These are phyloP conservation scores for Zosterops pallidus DNA, from an alignment of 2,113 vertebrate genomes.

Conservation along the genomic window DNA sequence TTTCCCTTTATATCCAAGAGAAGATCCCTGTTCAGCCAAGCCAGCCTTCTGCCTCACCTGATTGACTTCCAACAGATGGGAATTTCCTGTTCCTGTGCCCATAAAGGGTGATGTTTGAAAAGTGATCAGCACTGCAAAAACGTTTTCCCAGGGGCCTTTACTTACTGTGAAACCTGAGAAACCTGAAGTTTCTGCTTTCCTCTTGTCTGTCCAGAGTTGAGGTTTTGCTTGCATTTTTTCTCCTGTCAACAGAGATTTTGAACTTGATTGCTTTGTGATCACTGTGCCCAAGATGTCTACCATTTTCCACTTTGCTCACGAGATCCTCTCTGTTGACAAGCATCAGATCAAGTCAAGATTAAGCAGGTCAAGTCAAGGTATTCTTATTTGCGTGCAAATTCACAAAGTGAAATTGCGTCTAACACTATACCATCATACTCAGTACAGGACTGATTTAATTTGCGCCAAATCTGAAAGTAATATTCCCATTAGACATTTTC, in stretches of 20 bases:
- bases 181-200: not conserved
- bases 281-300: not conserved
- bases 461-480: not conserved
- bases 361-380: not conserved
- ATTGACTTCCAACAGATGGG: not conserved
- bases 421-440: not conserved
- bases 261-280: not conserved
- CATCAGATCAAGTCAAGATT: not conserved
- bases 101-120: not conserved
- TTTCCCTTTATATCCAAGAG: not conserved
- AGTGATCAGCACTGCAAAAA: not conserved
- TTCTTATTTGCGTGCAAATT: not conserved
- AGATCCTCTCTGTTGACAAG: not conserved
- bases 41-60: accelerated
- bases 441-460: not conserved
- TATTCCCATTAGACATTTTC: not conserved
- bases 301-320: not conserved
- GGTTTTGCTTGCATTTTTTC: not conserved
- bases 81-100: not conserved
- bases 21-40: not conserved
- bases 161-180: not conserved
- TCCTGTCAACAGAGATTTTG: not conserved
- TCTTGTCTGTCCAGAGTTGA: not conserved
- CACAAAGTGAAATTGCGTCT: not conserved
- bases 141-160: not conserved